Conservation (phyloP, 2,113 vertebrate species). For the Saguinus midas region DNA sequence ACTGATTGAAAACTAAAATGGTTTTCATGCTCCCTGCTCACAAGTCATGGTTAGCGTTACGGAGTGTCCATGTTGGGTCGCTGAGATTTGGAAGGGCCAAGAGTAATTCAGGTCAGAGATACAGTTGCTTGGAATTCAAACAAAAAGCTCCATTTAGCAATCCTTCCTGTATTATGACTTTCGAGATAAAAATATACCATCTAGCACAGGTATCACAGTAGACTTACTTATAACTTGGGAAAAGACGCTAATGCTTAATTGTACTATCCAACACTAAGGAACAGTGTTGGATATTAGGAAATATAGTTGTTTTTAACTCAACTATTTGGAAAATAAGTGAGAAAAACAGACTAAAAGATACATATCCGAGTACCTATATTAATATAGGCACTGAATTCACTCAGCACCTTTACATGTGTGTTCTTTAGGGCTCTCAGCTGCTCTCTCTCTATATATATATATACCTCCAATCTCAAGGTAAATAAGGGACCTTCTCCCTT, state of each 20-base stretch:
- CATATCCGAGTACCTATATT: not conserved
- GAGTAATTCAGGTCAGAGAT: not conserved
- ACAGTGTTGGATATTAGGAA: conserved; percentile 52
- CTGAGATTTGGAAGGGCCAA: not conserved
- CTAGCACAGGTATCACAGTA: not conserved
- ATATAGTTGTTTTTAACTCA: not conserved
- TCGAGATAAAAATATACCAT: conserved; percentile 18
- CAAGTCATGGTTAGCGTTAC: conserved; percentile 9
- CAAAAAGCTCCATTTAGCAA: not conserved
- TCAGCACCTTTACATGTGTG: not conserved
- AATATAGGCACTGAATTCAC: not conserved
- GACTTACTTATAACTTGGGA: conserved; percentile 26
- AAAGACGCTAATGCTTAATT: conserved; percentile 7
- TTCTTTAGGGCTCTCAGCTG: not conserved
- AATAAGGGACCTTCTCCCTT: conserved; percentile 16
- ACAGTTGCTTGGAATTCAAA: not conserved
- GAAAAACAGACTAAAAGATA: not conserved
- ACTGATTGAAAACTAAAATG: conserved; percentile 25
- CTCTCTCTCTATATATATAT: not conserved
- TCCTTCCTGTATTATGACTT: not conserved
- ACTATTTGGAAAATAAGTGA: conserved; percentile 37
- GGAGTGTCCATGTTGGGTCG: not conserved
- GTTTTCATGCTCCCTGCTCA: conserved; percentile 46
- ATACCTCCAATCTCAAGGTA: not conserved
- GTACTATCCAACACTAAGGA: conserved; percentile 16